Base-by-base conservation (phyloP, 2,888 invertebrate genomes). In the Lysandra coridon region DNA sequence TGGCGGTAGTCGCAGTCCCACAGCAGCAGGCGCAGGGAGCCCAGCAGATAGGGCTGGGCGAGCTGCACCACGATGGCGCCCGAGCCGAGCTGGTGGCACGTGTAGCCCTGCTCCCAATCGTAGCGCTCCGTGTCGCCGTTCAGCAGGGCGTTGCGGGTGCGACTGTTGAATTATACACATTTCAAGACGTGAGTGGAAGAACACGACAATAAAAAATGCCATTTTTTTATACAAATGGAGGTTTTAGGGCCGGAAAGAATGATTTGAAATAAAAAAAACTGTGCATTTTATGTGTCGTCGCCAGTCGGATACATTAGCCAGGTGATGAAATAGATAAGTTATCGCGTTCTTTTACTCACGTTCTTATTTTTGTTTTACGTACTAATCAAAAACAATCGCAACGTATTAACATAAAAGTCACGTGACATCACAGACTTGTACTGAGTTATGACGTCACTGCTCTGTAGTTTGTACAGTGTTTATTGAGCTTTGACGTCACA, bases 21-120 rank as follows among this genome's bases (percentile, higher is more conserved):
- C 82, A 99, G 95, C 84, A 99, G 94, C 88, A 99, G 93, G 91
- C 98, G 96, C 95, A 99, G 96, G 49, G 98, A 98, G 80, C 97
- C 96, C 82, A 99, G 96, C 87, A 98, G 95, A 91, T 98, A 99
- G 2, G 99, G 99, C 95, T 99, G 99, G 80, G 97, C 98, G 83
- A 99, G 96, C 92, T 99, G 99, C 81, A 99, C 97, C 85, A 98
- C 96, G 87, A 99, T 99, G 84, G 98, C 97, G 80, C 99, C 99
- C 83, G 98, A 97, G 84, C 98, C 98, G 81, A 98, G 95, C 93
- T 99, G 99, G 95, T 99, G 99, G 91, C 99, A 99, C 4, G 99
- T 99, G 92, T 99, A 99, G 82, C 99, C 99, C 79, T 98, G 98
- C 92, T 99, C 99, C 99, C 99, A 99, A 95, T 99, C 99, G 92